Evolutionary conservation across 1,140 invertebrate species (phyloP).

Genomic region (Trissolcus basalis): DNA sequence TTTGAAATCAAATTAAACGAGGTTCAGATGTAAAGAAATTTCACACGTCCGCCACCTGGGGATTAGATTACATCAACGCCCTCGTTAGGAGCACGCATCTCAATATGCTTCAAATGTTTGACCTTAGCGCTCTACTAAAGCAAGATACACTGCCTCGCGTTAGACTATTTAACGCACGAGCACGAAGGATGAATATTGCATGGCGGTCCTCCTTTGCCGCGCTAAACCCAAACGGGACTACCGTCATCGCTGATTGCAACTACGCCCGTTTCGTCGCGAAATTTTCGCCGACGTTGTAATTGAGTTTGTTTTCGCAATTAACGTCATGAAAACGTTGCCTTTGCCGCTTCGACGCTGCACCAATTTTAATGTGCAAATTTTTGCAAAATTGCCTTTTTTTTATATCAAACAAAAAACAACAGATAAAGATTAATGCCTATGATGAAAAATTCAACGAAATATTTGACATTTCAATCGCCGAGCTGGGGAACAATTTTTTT

Average conservation of each 20-base stretch:
- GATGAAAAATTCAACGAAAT: no score
- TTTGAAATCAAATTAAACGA: not conserved
- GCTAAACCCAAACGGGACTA: conserved; percentile 11
- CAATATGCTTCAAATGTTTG: conserved; percentile 55
- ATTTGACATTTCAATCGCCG: no score
- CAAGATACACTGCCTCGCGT: conserved; percentile 13
- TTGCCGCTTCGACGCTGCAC: not conserved
- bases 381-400: not conserved
- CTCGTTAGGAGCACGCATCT: conserved; percentile 29
- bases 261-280: conserved; percentile 22
- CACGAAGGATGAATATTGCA: conserved; percentile 34
- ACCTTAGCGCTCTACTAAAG: conserved; percentile 58
- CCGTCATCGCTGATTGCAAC: conserved; percentile 23
- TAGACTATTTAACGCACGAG: conserved; percentile 36
- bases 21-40: conserved; percentile 1
- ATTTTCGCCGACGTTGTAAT: conserved; percentile 27
- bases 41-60: conserved; percentile 27
- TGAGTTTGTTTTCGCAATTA: conserved; percentile 41
- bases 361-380: conserved; percentile 19
- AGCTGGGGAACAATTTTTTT: no score
- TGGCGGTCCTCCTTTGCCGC: conserved; percentile 9
- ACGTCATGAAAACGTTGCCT: not conserved
- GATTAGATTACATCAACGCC: conserved; percentile 38
- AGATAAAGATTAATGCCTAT: no score
- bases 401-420: no score